These are phyloP conservation scores for Caranx melampygus DNA, from an alignment of 2,113 vertebrate species.

Conservation along the genomic window DNA sequence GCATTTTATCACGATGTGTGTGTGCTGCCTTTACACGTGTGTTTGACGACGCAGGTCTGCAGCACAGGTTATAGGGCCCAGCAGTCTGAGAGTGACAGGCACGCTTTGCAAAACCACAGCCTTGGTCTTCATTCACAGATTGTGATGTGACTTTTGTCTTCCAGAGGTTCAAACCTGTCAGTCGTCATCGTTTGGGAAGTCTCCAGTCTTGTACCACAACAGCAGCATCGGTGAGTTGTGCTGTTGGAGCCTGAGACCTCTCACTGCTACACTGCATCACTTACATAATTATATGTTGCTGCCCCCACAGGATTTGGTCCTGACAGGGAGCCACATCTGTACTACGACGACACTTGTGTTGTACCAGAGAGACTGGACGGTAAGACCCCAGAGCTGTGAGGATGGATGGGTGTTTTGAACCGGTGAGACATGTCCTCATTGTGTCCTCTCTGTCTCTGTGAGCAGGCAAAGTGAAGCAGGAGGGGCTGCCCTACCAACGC, in stretches of 20 bases:
- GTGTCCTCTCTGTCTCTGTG: neutral
- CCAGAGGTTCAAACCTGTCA: conserved; percentile 95
- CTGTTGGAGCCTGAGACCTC: neutral
- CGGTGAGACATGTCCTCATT: neutral
- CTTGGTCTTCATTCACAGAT: neutral
- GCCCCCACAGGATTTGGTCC: conserved; percentile 83
- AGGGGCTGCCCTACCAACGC: conserved; percentile 92
- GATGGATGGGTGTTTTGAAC: neutral
- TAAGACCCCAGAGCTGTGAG: conserved; percentile 47
- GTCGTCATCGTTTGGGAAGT: conserved; percentile 86
- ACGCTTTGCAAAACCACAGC: too few species aligned
- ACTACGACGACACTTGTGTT: conserved; percentile 92
- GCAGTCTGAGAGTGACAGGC: too few species aligned
- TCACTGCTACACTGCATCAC: too few species aligned
- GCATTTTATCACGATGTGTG: too few species aligned
- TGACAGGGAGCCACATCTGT: conserved; percentile 89
- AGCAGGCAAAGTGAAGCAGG: conserved; percentile 92
- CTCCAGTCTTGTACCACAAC: conserved; percentile 84
- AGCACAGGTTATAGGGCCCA: too few species aligned
- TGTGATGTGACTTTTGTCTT: conserved; percentile 43
- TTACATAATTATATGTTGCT: too few species aligned
- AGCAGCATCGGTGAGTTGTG: conserved; percentile 82
- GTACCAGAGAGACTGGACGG: conserved; percentile 93
- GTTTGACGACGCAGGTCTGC: too few species aligned
- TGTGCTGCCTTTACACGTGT: too few species aligned